Evolutionary conservation across 1,140 invertebrate genomes (phyloP), one percentile per base, ranked within the genome.

Genomic region (Drosophila cardini): DNA sequence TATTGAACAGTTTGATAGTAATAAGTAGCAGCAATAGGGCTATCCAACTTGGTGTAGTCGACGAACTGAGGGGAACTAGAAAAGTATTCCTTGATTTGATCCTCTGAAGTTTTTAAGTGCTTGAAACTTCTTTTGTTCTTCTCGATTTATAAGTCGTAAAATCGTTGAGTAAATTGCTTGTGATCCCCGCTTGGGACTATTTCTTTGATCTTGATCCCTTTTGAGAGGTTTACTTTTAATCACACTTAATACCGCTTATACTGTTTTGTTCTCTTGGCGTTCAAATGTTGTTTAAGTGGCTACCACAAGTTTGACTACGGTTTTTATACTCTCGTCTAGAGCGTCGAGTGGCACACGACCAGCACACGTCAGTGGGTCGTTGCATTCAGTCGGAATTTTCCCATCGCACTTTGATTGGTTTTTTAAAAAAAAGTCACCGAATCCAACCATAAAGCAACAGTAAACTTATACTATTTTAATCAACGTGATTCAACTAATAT

Each of bases 401-500:
- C 82, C 82, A 76, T 26, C 58, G 16, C 18, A 58, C 68, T 75
- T 78, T 64, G 82, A 3, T 43, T 42, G 70, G 58, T 76, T 57
- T 72, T 71, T 55, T 16, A 78, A 57, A 65, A 80, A 81, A 85
- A 81, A 85, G 50, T 69, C 75, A 86, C 82, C 75, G 53, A 68
- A 48, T 43, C 32, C 13, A 58, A 26, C 43, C 43, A 57, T 43
- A 36, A 15, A 78, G 26, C 26, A 30, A 57, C 57, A 82, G 76
- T 69, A 71, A 67, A 60, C 61, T 67, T 32, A 13, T 16, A 65
- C 52, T 87, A 85, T 82, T 69, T 86, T 78, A 76, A 85, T 79
- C 16, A 7, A 16, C 5, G 21, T 16, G n/a, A 45, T 57, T 80
- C 83, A 85, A 21, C 11, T 4, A 30, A 9, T 18, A n/a, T 38